Base-by-base conservation (phyloP, 2,888 invertebrate species). In the Zaprionus obscuricornis region DNA sequence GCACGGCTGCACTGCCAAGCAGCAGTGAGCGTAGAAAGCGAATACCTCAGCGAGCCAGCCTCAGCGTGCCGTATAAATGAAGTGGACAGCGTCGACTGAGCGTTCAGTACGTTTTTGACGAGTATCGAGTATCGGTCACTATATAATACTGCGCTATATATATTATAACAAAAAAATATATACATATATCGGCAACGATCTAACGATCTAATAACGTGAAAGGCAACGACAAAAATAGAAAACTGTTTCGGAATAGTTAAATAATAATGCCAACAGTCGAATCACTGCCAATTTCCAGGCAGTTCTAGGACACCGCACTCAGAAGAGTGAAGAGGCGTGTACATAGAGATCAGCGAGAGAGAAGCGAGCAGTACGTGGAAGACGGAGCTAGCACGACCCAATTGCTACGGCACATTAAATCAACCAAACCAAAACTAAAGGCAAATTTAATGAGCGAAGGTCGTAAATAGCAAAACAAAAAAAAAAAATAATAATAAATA, bases 61-160 rank as follows among this genome's bases (percentile, higher is more conserved):
- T 51, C 47, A 34, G 26, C 49, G 47, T 11, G 55, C 60, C 68
- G 56, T 79, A 75, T 88, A 88, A 87, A 88, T 84, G 74, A 74
- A 77, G 78, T 73, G 64, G 70, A 65, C 71, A 74, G 70, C 67
- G 67, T 60, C 77, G 70, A 75, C 67, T 68, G 69, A 78, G 68
- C 64, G 81, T 74, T 88, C 88, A 88, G 88, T 88, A 76, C 74
- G 69, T 79, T 63, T 83, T 71, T 50, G 74, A 81, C 69, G 66
- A 49, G 60, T n/a, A n/a, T 57, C 64, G 54, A 54, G 39, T 43
- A 55, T 57, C 27, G 18, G 17, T 34, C 43, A 16, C 27, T 33
- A 36, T 20, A n/a, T n/a, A n/a, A n/a, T n/a, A n/a, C n/a, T n/a
- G n/a, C n/a, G 24, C 11, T 8, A 11, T 18, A 17, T 16, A 29